Evolutionary conservation across 2,888 invertebrate genomes (phyloP), one percentile per base, ranked within the genome.

Genomic region (Apotomis capreana): DNA sequence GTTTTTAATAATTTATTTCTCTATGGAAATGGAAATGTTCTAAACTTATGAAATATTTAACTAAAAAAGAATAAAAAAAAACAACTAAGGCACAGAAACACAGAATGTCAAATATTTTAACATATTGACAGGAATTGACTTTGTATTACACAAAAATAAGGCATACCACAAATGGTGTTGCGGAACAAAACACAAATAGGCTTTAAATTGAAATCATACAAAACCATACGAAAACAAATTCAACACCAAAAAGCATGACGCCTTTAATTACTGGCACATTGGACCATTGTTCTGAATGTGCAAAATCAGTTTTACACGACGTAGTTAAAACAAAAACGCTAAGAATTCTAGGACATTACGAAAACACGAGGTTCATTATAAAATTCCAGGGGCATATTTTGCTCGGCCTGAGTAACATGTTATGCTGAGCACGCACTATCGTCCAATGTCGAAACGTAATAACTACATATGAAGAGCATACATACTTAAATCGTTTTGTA

Each of bases 311-410:
- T 61, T 67, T 55, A 67, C 57, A 54, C 51, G 54, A 61, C 60
- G 49, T 60, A 67, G 57, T 71, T 62, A 40, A 57, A 68, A 62
- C 40, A 37, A 59, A 68, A 60, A 68, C 46, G 72, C 57, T 51
- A 68, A 68, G 72, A 72, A 72, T 72, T 13, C 54, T 15, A 46
- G 36, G 68, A 72, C 63, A 72, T 71, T 58, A 71, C 40, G 3
- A 44, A 57, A 52, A 40, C 68, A 62, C 72, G 68, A 6, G 15
- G 72, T 72, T 72, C 68, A 72, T 72, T 72, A 72, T 63, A 68
- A 71, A 71, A 71, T 71, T 46, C 72, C 72, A 46, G 36, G 37
- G 68, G 68, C 68, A 72, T 63, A 69, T 63, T 72, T 68, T 51
- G 52, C 58, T 68, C 36, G 57, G 52, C 36, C 46, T 67, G 57